phyloP scores from a whole-genome alignment of 2,797 vertebrate genomes.

The Molossus alvarezi region DNA sequence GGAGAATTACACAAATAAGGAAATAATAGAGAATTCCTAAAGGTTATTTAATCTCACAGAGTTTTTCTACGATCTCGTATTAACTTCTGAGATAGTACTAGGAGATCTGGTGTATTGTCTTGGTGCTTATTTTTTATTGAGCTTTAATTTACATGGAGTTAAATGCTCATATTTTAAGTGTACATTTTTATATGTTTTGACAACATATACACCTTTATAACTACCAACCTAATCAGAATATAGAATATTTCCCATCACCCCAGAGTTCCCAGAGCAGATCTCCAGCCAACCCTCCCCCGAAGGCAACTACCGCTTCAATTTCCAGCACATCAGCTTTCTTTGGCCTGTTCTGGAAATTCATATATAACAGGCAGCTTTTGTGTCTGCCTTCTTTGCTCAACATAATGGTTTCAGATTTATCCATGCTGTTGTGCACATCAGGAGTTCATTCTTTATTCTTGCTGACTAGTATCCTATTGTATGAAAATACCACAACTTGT shows the following conservation, averaged over 20 bases:
- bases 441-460: constrained; percentile 15
- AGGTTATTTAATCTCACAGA: not conserved
- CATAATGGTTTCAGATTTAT: not conserved
- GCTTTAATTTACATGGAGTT: constrained; percentile 20
- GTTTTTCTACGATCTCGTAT: not conserved
- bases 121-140: not conserved
- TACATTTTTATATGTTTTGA: not conserved
- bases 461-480: not conserved
- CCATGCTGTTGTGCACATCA: not conserved
- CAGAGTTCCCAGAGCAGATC: not conserved
- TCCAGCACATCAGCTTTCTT: not conserved
- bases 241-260: not conserved
- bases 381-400: constrained; percentile 6
- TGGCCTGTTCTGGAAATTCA: not conserved
- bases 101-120: not conserved
- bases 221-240: not conserved
- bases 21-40: not conserved
- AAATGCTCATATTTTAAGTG: constrained; percentile 16
- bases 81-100: constrained; percentile 11
- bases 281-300: not conserved
- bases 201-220: not conserved
- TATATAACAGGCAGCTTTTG: not conserved
- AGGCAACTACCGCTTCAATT: not conserved
- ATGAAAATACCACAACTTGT: constrained; percentile 37
- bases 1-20: not conserved